These are phyloP conservation scores for Strigamia crassipes DNA, from an alignment of 2,888 invertebrate genomes.

Conservation along the genomic window DNA sequence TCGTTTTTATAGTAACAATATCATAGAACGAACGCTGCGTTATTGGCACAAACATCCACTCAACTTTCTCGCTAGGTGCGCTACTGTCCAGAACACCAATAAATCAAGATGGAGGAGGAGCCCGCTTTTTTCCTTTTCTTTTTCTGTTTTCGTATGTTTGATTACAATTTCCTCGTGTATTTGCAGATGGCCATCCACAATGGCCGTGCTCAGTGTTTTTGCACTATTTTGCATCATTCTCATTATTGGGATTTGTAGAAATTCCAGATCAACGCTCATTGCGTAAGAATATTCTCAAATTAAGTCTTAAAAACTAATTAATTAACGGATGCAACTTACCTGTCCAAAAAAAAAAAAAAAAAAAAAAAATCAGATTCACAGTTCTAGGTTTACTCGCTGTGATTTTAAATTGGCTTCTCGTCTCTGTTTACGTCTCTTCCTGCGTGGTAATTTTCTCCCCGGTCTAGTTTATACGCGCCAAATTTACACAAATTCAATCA, in stretches of 20 bases:
- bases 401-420: constrained; percentile 85
- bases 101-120: too few species aligned
- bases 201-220: constrained; percentile 82
- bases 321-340: too few species aligned
- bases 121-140: too few species aligned
- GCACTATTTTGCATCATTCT: constrained; percentile 86
- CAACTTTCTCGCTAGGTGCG: too few species aligned
- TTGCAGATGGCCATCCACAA: constrained; percentile 84
- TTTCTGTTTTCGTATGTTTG: too few species aligned
- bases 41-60: too few species aligned
- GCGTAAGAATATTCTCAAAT: constrained; percentile 63
- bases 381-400: constrained; percentile 85
- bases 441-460: constrained; percentile 67
- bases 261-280: constrained; percentile 86
- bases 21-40: too few species aligned
- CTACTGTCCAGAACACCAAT: too few species aligned
- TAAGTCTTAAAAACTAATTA: not conserved
- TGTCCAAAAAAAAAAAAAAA: not conserved
- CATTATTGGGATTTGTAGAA: constrained; percentile 84
- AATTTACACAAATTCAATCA: constrained; percentile 7
- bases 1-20: too few species aligned
- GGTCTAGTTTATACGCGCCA: not conserved
- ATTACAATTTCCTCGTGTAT: not conserved
- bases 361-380: constrained; percentile 66
- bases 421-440: constrained; percentile 81